Base-by-base conservation (phyloP, 2,888 invertebrate species). In the Hydriomena furcata region DNA sequence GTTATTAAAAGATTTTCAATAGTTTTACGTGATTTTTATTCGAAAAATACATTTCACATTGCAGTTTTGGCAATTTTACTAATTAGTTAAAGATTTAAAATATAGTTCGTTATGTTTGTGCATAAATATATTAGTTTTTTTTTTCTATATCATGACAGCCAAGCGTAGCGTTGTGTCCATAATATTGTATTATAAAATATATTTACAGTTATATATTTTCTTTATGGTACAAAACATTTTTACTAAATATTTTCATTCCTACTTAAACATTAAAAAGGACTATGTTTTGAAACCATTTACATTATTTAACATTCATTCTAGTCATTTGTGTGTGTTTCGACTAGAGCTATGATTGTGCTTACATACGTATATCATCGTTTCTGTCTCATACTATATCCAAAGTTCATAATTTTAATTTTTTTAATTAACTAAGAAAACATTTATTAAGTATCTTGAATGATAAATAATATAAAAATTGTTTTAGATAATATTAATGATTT, bases 151-250 rank as follows among this genome's bases (percentile, higher is more conserved):
- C 61, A 68, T 63, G 64, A 64, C 65, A 70, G 68, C 74, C 73
- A 84, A 84, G 84, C 83, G 59, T 76, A 80, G 79, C 77, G 61
- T 66, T 65, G 65, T 67, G 80, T 79, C 42, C 46, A 59, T 57
- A 63, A 54, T 59, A 52, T 46, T 49, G 40, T 36, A 17, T 41
- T 45, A 43, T 49, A 55, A 58, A 58, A 60, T 62, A 58, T 74
- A 76, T 76, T 64, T 76, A 76, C 76, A 73, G 50, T 60, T 66
- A 59, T 68, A 57, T 59, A 65, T 44, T 59, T 58, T 62, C 60
- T 69, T 64, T 75, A 75, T 79, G 71, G 73, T 85, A 86, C 81
- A 85, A 86, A 86, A 85, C 78, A 83, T 80, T 76, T 68, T 82
- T 71, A 71, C 71, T 79, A 71, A 56, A 82, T 82, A 82, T 77